Conservation (phyloP, 2,888 invertebrate genomes). For the Oscheius sp. region DNA sequence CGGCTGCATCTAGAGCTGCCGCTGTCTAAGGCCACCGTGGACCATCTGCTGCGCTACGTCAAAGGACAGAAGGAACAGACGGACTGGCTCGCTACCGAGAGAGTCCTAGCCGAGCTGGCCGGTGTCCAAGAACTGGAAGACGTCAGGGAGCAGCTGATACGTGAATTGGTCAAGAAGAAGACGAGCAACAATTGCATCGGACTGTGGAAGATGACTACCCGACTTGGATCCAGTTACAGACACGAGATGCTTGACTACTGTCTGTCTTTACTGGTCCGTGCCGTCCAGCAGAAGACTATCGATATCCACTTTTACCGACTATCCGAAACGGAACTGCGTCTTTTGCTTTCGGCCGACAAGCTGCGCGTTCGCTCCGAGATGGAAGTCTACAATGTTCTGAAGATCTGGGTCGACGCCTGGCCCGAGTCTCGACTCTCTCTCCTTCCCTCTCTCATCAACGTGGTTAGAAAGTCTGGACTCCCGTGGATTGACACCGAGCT, state of each 20-base stretch:
- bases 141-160: background rate
- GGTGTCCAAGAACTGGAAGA: background rate
- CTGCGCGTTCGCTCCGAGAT: background rate
- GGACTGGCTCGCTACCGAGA: conserved; percentile 14
- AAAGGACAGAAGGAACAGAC: background rate
- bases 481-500: background rate
- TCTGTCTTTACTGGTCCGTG: background rate
- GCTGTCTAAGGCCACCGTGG: background rate
- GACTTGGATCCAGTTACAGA: background rate
- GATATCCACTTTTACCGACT: conserved; percentile 14
- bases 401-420: conserved; percentile 13
- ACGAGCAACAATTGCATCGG: conserved; percentile 11
- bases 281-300: conserved; percentile 16
- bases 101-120: conserved; percentile 8
- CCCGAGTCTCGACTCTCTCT: background rate
- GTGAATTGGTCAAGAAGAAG: background rate
- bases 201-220: conserved; percentile 3
- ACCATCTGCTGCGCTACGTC: background rate
- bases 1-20: conserved; percentile 14
- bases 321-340: background rate
- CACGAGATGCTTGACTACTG: background rate
- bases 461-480: conserved; percentile 8
- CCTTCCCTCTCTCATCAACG: background rate
- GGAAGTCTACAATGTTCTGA: background rate
- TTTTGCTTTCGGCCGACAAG: conserved; percentile 9